phyloP scores from a whole-genome alignment of 2,797 vertebrate genomes.

The Caiman crocodilus region DNA sequence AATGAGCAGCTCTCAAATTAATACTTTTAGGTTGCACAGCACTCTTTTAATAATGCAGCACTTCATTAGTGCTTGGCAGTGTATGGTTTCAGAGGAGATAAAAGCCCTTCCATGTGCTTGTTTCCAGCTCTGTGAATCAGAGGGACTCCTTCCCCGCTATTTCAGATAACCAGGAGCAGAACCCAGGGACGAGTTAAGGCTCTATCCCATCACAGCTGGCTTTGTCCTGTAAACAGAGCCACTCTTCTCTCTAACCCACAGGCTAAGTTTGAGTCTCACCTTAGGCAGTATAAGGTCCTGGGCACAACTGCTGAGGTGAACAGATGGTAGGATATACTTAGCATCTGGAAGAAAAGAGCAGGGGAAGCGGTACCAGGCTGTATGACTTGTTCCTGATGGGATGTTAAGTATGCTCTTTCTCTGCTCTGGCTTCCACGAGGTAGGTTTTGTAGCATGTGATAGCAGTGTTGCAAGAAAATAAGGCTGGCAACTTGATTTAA shows the following conservation, averaged over 20 bases:
- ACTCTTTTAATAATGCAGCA: accelerated
- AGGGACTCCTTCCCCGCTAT: not conserved
- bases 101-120: accelerated
- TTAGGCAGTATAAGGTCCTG: not conserved
- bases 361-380: accelerated
- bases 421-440: not conserved
- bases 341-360: accelerated
- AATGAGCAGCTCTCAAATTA: accelerated
- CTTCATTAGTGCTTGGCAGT: not conserved
- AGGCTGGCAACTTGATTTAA: not conserved
- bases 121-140: not conserved
- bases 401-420: not conserved
- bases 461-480: not conserved
- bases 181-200: not conserved
- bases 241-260: not conserved
- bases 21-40: accelerated
- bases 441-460: not conserved
- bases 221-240: not conserved
- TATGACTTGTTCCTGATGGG: accelerated
- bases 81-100: not conserved
- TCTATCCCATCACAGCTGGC: not conserved
- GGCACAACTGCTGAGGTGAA: accelerated
- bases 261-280: not conserved
- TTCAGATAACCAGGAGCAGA: accelerated
- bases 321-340: accelerated